These are phyloP conservation scores for Archilochus colubris DNA, from an alignment of 2,113 vertebrate species.

Conservation along the genomic window DNA sequence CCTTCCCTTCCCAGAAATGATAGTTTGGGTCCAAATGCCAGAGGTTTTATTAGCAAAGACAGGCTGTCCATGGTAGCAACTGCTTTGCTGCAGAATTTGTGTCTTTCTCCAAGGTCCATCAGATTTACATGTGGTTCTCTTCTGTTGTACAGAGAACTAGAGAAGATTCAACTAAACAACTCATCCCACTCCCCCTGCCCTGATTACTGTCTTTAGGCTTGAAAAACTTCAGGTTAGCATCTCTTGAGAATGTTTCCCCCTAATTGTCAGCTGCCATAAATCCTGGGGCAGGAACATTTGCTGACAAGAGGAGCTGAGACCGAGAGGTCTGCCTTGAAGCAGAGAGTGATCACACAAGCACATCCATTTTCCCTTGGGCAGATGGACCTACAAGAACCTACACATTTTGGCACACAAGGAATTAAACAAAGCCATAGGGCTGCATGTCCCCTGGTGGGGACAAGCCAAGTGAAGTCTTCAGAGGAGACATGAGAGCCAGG, in stretches of 20 bases:
- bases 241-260: background rate
- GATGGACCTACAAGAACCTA: background rate
- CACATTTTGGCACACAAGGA: background rate
- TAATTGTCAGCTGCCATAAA: background rate
- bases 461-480: background rate
- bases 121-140: accelerated
- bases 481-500: background rate
- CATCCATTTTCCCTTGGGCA: background rate
- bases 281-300: accelerated
- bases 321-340: background rate
- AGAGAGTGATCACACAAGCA: background rate
- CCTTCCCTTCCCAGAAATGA: background rate
- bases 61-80: background rate
- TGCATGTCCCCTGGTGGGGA: background rate
- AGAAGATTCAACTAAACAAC: background rate
- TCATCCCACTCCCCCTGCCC: background rate
- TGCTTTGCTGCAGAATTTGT: background rate
- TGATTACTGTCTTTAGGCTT: background rate
- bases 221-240: background rate
- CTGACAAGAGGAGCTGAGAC: background rate
- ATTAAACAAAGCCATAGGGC: background rate
- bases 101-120: accelerated
- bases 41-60: background rate
- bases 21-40: background rate
- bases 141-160: background rate